A percentile compares a stretch with the other conserved stretches of the same genome.
phyloP scores from a whole-genome alignment of 2,888 invertebrate species.

The Zele albiditarsus region DNA sequence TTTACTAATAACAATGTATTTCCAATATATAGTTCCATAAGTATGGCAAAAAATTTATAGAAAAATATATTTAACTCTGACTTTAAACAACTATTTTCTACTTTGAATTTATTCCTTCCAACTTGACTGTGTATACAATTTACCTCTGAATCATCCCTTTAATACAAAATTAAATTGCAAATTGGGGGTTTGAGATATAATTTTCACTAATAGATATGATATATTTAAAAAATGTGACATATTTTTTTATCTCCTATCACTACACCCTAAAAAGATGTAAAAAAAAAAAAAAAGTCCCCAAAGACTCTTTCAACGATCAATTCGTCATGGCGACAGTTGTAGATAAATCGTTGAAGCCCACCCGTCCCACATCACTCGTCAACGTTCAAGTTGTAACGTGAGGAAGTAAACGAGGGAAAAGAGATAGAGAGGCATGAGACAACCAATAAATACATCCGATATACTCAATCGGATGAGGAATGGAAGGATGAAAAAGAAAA shows the following conservation, averaged over 20 bases:
- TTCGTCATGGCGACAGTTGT: conserved; percentile 57
- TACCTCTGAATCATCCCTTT: too few relatives aligned
- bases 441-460: conserved; percentile 24
- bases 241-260: conserved; percentile 1
- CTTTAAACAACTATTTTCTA: too few relatives aligned
- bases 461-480: conserved; percentile 15
- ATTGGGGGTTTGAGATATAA: too few relatives aligned
- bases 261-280: neutral
- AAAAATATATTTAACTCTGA: too few relatives aligned
- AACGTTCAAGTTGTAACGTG: neutral
- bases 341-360: conserved; percentile 48
- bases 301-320: conserved; percentile 46
- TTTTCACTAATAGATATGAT: neutral
- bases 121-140: too few relatives aligned
- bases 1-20: too few relatives aligned
- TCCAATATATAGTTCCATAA: too few relatives aligned
- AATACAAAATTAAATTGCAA: too few relatives aligned
- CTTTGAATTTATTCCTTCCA: too few relatives aligned
- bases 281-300: neutral
- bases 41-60: too few relatives aligned
- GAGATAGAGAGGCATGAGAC: neutral
- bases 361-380: conserved; percentile 6
- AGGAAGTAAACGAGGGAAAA: neutral
- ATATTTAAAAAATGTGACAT: neutral
- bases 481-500: conserved; percentile 12